Evolutionary conservation across 2,888 invertebrate species (phyloP).

Genomic region (Electrophaes corylata): DNA sequence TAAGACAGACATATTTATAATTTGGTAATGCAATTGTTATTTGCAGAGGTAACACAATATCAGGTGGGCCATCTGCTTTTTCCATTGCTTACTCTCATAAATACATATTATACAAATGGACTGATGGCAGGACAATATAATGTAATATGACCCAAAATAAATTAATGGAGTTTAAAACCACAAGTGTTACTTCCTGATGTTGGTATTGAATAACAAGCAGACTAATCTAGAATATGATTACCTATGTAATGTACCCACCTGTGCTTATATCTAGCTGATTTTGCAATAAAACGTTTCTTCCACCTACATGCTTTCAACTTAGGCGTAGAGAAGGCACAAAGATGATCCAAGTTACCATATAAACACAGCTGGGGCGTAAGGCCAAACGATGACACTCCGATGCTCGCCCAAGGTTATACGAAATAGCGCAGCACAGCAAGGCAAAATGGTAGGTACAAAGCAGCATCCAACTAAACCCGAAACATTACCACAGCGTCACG

Average conservation of each 20-base stretch:
- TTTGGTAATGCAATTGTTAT: too few species aligned
- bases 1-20: too few species aligned
- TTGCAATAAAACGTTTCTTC: slow-evolving; percentile 3
- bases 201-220: slow-evolving; percentile 4
- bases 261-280: not conserved
- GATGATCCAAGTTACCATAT: slow-evolving; percentile 33
- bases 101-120: not conserved
- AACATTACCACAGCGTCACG: slow-evolving; percentile 44
- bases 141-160: not conserved
- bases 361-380: slow-evolving; percentile 48
- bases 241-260: not conserved
- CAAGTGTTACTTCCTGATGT: slow-evolving; percentile 15
- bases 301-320: slow-evolving; percentile 2
- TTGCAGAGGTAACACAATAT: too few species aligned
- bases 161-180: slow-evolving; percentile 4
- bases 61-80: too few species aligned
- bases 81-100: too few species aligned
- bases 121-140: not conserved
- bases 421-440: slow-evolving; percentile 53
- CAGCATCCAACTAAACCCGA: slow-evolving; percentile 35
- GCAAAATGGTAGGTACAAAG: slow-evolving; percentile 38
- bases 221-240: slow-evolving; percentile 3
- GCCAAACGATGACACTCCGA: slow-evolving; percentile 62
- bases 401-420: slow-evolving; percentile 60
- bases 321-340: slow-evolving; percentile 21